Evolutionary conservation across 1,140 invertebrate species (phyloP).

Genomic region (Eciton burchellii): DNA sequence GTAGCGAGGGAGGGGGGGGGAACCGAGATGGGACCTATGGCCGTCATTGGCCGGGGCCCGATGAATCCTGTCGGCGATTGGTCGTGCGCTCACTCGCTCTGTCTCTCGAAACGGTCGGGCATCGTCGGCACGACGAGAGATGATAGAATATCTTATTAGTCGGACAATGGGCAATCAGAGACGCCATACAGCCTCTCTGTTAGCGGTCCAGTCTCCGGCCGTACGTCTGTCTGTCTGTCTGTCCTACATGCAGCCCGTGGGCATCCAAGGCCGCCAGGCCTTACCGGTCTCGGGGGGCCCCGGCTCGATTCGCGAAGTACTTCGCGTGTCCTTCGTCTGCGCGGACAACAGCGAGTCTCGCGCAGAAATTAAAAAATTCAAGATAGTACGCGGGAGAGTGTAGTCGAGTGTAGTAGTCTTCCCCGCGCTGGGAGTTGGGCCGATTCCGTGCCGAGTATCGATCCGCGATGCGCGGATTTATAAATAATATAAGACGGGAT

Average conservation of each 20-base stretch:
- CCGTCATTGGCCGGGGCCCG: constrained; percentile 72
- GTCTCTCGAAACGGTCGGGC: constrained; percentile 67
- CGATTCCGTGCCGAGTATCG: too few relatives aligned
- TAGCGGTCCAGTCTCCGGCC: constrained; percentile 76
- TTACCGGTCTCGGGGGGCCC: constrained; percentile 20
- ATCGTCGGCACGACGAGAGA: constrained; percentile 75
- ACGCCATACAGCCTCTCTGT: constrained; percentile 80
- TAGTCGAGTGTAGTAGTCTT: constrained; percentile 1
- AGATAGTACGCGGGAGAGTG: background rate
- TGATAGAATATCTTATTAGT: constrained; percentile 84
- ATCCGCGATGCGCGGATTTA: too few relatives aligned
- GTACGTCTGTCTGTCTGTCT: constrained; percentile 65
- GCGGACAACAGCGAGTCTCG: background rate
- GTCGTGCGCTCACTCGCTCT: constrained; percentile 59
- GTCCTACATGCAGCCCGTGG: constrained; percentile 66
- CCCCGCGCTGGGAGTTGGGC: background rate
- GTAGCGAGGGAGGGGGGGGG: too few relatives aligned
- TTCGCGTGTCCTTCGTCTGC: constrained; percentile 14
- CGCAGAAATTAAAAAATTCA: constrained; percentile 16
- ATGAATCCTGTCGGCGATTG: constrained; percentile 75
- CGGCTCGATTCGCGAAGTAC: constrained; percentile 15
- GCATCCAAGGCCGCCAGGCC: constrained; percentile 68
- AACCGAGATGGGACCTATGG: constrained; percentile 29
- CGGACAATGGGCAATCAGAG: constrained; percentile 84
- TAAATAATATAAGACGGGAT: too few relatives aligned